Evolutionary conservation across 2,113 vertebrate species (phyloP), one percentile per base, ranked within the genome.

Genomic region (Semnornis frantzii): DNA sequence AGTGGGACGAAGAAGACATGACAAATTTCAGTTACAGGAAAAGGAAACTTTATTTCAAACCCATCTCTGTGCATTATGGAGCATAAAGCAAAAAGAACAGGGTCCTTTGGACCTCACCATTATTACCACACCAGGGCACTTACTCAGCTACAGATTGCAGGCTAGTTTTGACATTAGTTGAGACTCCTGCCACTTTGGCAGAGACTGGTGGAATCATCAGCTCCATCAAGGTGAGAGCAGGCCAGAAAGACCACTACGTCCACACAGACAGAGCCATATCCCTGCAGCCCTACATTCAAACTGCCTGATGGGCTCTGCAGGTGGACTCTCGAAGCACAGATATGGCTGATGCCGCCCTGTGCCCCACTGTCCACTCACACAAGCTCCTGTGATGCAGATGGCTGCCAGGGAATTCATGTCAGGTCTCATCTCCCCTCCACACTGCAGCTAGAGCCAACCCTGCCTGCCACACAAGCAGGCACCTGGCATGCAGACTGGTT

Each of bases 371-470:
- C 48, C 1, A 0, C 16, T 19, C 0, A 2, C 5, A 2, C 0
- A 8, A 65, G 25, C 37, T 60, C 7, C 0, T 1, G 27, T 0
- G 0, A 54, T 0, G 4, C 55, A 25, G 31, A 39, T 1, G 3
- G 48, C 46, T 62, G 59, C 33, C 0, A 6, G 16, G 17, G 8
- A 57, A 37, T 55, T 34, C 55, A 5, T 0, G 0, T 1, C 3
- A 3, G 12, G 18, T 65, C 16, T 25, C 5, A 1, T 5, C 6
- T 39, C 15, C 23, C 6, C 63, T 58, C 25, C 0, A 31, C 3
- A 25, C 15, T 0, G 1, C 34, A 1, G 27, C 23, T 6, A 37
- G 18, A 88, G 42, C n/a, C 44, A 17, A 23, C n/a, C 17, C 30
- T 20, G 14, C 7, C 25, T 3, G 9, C 64, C 55, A 34, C 30